phyloP scores from a whole-genome alignment of 2,113 vertebrate genomes.

The Thalassoma bifasciatum region DNA sequence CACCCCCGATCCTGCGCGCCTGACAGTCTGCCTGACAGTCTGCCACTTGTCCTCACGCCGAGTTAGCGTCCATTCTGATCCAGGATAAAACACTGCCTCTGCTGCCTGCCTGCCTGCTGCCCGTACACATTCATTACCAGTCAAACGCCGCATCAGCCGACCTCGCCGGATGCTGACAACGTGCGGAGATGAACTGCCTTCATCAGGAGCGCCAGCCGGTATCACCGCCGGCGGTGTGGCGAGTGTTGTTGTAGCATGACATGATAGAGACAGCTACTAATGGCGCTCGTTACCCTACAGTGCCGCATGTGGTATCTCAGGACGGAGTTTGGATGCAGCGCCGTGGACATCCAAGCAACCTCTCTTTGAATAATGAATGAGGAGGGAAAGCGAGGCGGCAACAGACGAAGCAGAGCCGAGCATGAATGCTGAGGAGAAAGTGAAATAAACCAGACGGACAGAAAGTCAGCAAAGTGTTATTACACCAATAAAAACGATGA shows the following conservation, averaged over 20 bases:
- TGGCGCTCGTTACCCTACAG: conserved; percentile 18
- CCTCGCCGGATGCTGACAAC: conserved; percentile 24
- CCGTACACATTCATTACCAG: conserved; percentile 39
- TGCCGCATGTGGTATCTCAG: conserved; percentile 33
- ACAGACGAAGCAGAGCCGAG: conserved; percentile 46
- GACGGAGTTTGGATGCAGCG: conserved; percentile 53
- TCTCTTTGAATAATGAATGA: conserved; percentile 65
- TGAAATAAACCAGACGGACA: conserved; percentile 16
- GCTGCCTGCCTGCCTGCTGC: conserved; percentile 46
- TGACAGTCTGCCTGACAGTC: conserved; percentile 3
- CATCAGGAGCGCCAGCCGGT: conserved; percentile 31
- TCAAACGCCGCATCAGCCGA: conserved; percentile 12
- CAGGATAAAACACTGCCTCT: conserved; percentile 48
- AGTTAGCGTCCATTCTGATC: conserved; percentile 36
- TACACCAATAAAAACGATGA: not conserved
- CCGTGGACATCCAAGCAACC: conserved; percentile 54
- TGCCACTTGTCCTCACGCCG: conserved; percentile 5
- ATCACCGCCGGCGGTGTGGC: conserved; percentile 24
- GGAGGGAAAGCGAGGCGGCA: conserved; percentile 38
- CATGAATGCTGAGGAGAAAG: conserved; percentile 23
- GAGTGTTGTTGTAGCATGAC: conserved; percentile 39
- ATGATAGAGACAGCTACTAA: conserved; percentile 51
- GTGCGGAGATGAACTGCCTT: conserved; percentile 23
- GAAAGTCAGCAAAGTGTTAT: conserved; percentile 33
- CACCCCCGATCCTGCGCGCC: not conserved